Conservation (phyloP, 2,113 vertebrate genomes). For the Gobio gobio region DNA sequence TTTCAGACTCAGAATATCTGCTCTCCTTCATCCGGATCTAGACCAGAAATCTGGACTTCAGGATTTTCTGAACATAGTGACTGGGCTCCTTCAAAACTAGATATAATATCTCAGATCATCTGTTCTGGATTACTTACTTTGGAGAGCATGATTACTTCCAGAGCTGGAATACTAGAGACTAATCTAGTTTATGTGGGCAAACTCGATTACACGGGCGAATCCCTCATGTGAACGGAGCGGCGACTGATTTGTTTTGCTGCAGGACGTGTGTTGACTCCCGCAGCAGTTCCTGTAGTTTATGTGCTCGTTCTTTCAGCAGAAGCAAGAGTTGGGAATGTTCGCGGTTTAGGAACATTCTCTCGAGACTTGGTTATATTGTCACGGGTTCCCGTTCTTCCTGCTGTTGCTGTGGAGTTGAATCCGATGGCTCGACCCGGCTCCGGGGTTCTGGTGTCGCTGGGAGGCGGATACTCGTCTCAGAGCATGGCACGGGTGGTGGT, state of each 20-base stretch:
- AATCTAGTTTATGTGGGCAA: slow-evolving; percentile 15
- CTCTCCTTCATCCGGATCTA: not conserved
- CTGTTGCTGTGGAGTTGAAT: slow-evolving; percentile 19
- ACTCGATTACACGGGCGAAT: not conserved
- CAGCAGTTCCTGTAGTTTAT: not conserved
- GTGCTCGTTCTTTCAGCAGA: not conserved
- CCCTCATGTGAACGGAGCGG: slow-evolving; percentile 4
- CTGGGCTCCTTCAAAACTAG: not conserved
- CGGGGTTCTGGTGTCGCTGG: slow-evolving; percentile 68
- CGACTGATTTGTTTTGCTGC: not conserved
- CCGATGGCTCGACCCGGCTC: slow-evolving; percentile 76
- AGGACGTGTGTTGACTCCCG: not conserved
- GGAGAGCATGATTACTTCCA: slow-evolving; percentile 18
- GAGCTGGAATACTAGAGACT: slow-evolving; percentile 31
- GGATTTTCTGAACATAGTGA: not conserved
- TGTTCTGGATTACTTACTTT: not conserved
- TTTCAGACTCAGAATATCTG: not conserved
- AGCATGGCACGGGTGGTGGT: slow-evolving; percentile 93
- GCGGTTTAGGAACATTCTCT: not conserved
- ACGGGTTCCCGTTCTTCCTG: no score
- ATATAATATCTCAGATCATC: not conserved
- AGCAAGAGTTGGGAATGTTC: not conserved
- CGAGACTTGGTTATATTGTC: not conserved
- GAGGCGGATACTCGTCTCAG: slow-evolving; percentile 83
- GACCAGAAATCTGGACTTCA: not conserved